Percentiles rank a stretch among this genome's conserved stretches.
These are phyloP conservation scores for Halesus radiatus DNA, from an alignment of 1,140 invertebrate species.

Conservation along the genomic window DNA sequence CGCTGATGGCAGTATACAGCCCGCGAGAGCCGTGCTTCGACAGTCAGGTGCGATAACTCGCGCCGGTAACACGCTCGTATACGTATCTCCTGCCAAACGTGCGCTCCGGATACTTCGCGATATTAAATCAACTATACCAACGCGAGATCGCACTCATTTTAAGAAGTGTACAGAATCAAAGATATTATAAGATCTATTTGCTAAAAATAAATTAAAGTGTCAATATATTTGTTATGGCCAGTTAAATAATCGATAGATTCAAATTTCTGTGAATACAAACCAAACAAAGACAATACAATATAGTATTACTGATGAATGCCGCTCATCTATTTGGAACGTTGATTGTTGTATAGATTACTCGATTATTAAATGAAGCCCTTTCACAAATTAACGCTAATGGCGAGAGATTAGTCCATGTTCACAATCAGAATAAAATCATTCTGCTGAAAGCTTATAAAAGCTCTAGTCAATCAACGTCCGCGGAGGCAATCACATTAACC, in stretches of 20 bases:
- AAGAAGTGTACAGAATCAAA: no score
- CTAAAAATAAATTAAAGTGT: no score
- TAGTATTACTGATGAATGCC: no score
- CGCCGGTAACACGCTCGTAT: neutral
- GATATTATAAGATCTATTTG: no score
- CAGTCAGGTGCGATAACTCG: constrained; percentile 34
- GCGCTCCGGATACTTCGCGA: constrained; percentile 15
- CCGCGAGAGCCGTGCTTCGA: neutral
- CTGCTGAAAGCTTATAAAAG: constrained; percentile 28
- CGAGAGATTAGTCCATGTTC: neutral
- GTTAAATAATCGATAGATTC: no score
- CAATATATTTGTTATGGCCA: no score
- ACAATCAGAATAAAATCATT: constrained; percentile 42
- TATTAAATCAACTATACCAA: neutral
- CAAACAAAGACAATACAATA: no score
- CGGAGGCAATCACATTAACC: constrained; percentile 33
- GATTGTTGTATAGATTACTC: neutral
- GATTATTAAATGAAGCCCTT: neutral
- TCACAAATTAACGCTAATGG: constrained; percentile 22
- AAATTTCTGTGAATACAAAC: no score
- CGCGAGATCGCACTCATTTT: neutral
- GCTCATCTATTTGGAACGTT: neutral
- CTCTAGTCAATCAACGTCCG: constrained; percentile 12
- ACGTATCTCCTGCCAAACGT: neutral
- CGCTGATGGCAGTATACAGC: neutral